Evolutionary conservation across 2,797 vertebrate genomes (phyloP).

Genomic region (Phoebastria nigripes): DNA sequence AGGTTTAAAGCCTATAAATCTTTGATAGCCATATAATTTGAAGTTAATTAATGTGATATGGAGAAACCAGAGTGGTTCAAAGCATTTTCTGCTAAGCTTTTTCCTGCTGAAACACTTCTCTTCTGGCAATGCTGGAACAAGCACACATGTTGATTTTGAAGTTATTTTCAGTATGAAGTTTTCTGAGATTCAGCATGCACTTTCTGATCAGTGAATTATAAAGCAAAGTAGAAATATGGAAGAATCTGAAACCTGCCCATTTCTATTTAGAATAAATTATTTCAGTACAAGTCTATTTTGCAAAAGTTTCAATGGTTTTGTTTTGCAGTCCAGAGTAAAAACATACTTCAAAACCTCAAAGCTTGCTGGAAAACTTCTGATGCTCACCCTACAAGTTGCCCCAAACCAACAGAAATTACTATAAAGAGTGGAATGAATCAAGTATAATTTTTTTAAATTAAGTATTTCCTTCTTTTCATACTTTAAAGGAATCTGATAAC

Average conservation of each 20-base stretch:
- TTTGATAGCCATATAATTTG: not conserved
- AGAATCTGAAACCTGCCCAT: not conserved
- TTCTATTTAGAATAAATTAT: not conserved
- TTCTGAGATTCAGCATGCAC: not conserved
- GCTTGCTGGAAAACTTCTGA: not conserved
- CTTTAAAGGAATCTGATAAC: not conserved
- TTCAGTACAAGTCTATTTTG: not conserved
- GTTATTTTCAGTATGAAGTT: not conserved
- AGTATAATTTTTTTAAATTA: not conserved
- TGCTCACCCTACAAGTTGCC: fast-evolving
- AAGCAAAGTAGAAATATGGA: not conserved
- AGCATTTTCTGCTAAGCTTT: not conserved
- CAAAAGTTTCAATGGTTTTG: not conserved
- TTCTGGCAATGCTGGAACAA: not conserved
- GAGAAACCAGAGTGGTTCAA: not conserved
- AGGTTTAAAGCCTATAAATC: not conserved
- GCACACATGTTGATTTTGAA: not conserved
- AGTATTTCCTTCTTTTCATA: not conserved
- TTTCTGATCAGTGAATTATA: not conserved
- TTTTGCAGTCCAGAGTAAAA: not conserved
- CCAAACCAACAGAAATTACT: not conserved
- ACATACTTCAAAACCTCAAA: not conserved
- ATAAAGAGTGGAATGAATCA: not conserved
- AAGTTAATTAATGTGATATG: not conserved
- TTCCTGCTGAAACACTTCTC: not conserved